These are phyloP conservation scores for Heteronetta atricapilla DNA, from an alignment of 2,113 vertebrate genomes.

Conservation along the genomic window DNA sequence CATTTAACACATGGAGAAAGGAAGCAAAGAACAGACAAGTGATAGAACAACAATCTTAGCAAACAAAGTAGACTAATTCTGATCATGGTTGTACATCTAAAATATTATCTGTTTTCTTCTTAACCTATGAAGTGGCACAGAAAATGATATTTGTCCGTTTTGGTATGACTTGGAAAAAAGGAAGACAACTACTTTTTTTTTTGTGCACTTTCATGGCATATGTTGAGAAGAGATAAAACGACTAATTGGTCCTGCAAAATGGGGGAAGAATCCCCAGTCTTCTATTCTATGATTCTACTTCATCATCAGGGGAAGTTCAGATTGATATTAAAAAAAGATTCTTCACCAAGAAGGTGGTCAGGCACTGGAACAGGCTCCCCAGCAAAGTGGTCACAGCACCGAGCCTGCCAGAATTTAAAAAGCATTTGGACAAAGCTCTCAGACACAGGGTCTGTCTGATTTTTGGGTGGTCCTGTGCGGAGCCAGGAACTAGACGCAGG, in stretches of 20 bases:
- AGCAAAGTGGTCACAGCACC: no score
- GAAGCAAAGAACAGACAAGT: neutral
- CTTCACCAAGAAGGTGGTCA: no score
- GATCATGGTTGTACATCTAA: neutral
- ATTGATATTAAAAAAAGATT: no score
- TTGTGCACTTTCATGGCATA: neutral
- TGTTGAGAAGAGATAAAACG: neutral
- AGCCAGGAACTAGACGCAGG: no score
- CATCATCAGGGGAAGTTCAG: no score
- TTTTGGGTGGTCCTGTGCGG: no score
- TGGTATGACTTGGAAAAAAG: neutral
- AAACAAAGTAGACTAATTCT: neutral
- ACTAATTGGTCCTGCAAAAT: neutral
- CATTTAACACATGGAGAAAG: neutral
- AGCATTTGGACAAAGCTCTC: no score
- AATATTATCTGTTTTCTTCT: neutral
- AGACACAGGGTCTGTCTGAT: no score
- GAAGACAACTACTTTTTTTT: neutral
- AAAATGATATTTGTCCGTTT: neutral
- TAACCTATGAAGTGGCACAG: neutral
- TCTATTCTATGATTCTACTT: no score
- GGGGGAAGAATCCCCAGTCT: neutral
- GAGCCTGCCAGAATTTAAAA: no score
- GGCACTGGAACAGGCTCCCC: no score
- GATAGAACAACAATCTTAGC: neutral